These are phyloP conservation scores for Merops nubicus DNA, from an alignment of 2,113 vertebrate species.

Conservation along the genomic window DNA sequence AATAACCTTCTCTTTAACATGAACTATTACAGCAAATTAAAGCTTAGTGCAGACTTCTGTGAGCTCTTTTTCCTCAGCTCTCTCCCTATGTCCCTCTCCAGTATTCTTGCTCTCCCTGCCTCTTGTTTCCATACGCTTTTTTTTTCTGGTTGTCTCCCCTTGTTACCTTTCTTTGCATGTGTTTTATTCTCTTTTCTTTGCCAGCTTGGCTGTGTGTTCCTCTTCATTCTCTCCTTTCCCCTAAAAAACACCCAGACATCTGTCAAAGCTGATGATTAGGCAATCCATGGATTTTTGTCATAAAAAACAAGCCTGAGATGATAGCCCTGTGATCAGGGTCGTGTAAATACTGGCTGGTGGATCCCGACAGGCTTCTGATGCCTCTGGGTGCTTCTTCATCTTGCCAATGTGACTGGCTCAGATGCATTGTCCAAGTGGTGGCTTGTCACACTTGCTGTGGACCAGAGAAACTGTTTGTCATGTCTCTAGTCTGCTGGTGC, in stretches of 20 bases:
- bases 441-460: not conserved
- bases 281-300: not conserved
- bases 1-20: not conserved
- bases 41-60: not conserved
- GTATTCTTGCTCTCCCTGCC: not conserved
- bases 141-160: not conserved
- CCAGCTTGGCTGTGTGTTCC: not conserved
- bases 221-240: not conserved
- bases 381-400: not conserved
- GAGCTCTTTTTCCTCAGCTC: not conserved
- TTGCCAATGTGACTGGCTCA: not conserved
- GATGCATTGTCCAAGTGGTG: not conserved
- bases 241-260: not conserved
- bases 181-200: not conserved
- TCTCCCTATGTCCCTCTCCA: not conserved
- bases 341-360: not conserved
- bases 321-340: not conserved
- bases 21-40: not conserved
- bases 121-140: fast-evolving
- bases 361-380: not conserved
- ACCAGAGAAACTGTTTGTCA: not conserved
- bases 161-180: not conserved
- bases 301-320: not conserved
- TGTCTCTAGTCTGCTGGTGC: not conserved
- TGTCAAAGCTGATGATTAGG: not conserved